Conservation (phyloP, 2,797 vertebrate genomes). For the Allobates femoralis region DNA sequence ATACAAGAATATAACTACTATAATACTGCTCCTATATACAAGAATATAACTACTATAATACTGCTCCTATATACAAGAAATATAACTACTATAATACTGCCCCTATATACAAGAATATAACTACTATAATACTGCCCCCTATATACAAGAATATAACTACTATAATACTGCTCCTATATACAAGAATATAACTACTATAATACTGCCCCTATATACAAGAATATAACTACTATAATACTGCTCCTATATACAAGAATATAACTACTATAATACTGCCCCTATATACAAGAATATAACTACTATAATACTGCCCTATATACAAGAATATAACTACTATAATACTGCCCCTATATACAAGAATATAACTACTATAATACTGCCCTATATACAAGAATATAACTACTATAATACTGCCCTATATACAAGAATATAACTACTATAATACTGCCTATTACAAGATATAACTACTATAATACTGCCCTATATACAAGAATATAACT, state of each 20-base stretch:
- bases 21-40: too few relatives aligned
- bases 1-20: too few relatives aligned
- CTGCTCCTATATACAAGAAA: too few relatives aligned
- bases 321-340: neutral
- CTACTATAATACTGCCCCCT: slow-evolving; percentile 7
- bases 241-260: too few relatives aligned
- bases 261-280: too few relatives aligned
- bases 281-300: too few relatives aligned
- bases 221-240: too few relatives aligned
- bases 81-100: too few relatives aligned
- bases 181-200: neutral
- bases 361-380: slow-evolving; percentile 6
- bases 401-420: neutral
- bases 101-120: neutral
- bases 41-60: too few relatives aligned
- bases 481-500: neutral
- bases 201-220: neutral
- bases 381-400: too few relatives aligned
- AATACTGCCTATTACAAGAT: too few relatives aligned
- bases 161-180: slow-evolving; percentile 6
- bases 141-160: neutral
- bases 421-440: slow-evolving; percentile 8
- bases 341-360: neutral
- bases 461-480: neutral
- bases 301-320: too few relatives aligned